These are phyloP conservation scores for Caranx ignobilis DNA, from an alignment of 2,113 vertebrate species.

Conservation along the genomic window DNA sequence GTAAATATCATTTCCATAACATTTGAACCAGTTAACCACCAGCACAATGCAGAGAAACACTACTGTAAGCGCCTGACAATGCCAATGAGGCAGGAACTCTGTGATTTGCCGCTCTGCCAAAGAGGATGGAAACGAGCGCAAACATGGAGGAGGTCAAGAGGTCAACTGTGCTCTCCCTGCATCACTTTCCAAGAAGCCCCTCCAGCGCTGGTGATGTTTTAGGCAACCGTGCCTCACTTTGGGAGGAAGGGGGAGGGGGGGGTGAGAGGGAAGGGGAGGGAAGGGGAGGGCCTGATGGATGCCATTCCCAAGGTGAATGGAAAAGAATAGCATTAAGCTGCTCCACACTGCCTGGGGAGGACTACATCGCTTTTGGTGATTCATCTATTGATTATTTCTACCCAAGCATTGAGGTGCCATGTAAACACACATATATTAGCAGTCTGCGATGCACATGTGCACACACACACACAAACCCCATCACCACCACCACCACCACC, in stretches of 20 bases:
- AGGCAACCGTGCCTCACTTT: conserved; percentile 74
- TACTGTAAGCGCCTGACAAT: conserved; percentile 75
- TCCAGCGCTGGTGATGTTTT: conserved; percentile 73
- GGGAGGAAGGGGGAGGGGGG: conserved; percentile 27
- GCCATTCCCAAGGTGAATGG: conserved; percentile 76
- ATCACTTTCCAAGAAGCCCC: conserved; percentile 78
- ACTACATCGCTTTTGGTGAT: conserved; percentile 76
- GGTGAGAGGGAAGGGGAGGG: too few species aligned
- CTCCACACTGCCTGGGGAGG: conserved; percentile 61
- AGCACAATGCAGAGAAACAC: conserved; percentile 75
- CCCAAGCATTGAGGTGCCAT: conserved; percentile 73
- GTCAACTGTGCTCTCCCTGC: conserved; percentile 77
- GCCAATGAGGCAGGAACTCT: conserved; percentile 75
- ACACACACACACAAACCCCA: too few species aligned
- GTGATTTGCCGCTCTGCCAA: conserved; percentile 78
- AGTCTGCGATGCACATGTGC: conserved; percentile 57
- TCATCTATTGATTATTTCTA: conserved; percentile 81
- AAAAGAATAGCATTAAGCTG: conserved; percentile 79
- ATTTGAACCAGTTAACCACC: conserved; percentile 82
- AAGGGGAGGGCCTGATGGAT: conserved; percentile 61
- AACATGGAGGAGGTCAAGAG: conserved; percentile 72
- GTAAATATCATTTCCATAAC: conserved; percentile 83
- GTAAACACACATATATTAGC: conserved; percentile 82
- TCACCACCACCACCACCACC: too few species aligned
- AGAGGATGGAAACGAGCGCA: conserved; percentile 73